Conservation (phyloP, 1,140 invertebrate genomes). For the Platorchestia sp. region DNA sequence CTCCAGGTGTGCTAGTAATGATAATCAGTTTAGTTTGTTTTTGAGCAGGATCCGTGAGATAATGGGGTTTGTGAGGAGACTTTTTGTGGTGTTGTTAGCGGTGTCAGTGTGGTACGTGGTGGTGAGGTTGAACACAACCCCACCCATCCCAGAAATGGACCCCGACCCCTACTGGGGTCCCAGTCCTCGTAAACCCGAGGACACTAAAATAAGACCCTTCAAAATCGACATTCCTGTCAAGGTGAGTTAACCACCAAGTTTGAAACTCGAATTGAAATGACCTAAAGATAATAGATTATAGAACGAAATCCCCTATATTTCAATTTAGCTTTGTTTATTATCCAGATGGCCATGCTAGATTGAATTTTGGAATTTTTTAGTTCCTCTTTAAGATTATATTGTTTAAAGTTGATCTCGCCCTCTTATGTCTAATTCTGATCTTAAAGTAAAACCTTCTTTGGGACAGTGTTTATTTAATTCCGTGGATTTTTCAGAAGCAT, state of each 20-base stretch:
- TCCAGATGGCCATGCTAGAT: not conserved
- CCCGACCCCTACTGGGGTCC: constrained; percentile 15
- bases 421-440: no score
- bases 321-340: not conserved
- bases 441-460: no score
- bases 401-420: no score
- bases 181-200: not conserved
- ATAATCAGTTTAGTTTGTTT: not conserved
- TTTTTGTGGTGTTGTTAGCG: not conserved
- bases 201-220: constrained; percentile 30
- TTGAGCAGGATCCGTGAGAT: not conserved
- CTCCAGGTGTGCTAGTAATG: not conserved
- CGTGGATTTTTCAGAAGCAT: no score
- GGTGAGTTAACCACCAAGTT: not conserved
- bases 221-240: constrained; percentile 24
- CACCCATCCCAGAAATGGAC: not conserved
- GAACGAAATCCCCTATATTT: not conserved
- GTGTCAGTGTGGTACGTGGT: constrained; percentile 2
- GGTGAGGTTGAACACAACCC: constrained; percentile 14
- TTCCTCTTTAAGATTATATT: no score
- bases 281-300: not conserved
- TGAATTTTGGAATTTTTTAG: no score
- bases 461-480: no score
- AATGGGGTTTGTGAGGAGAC: not conserved
- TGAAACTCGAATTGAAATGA: not conserved